Base-by-base conservation (phyloP, 2,113 vertebrate species). In the Aepyceros melampus region DNA sequence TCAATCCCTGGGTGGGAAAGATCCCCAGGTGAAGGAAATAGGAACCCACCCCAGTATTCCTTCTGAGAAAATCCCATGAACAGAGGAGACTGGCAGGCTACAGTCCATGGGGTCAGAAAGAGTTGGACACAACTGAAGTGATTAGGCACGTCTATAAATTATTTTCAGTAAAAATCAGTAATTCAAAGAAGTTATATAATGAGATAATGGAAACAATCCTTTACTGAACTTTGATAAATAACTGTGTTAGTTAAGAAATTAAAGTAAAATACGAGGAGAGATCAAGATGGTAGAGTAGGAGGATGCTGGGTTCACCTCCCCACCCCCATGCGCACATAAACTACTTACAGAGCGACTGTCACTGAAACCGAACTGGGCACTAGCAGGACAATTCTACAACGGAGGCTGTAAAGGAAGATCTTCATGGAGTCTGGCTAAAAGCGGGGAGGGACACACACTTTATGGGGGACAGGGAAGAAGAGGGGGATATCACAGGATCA, bases 191-290 rank as follows among this genome's bases (percentile, higher is more conserved):
- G 67, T 55, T 3, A 71, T 8, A 0, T 62, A 67, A 43, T 76
- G 4, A 89, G 11, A 86, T 4, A 88, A 14, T n/a, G 5, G 74
- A 81, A 74, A 43, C 27, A 88, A 93, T 90, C 6, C 47, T 23
- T 89, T 93, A 53, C 49, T 92, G 29, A 97, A 91, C 11, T 86
- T 81, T 81, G 25, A 40, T 53, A 67, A 83, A 55, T 91, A 97
- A 43, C 40, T 93, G 45, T 84, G 14, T 12, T 91, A 78, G 2
- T 82, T 31, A 96, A 88, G 78, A 55, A 78, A 31, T 91, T 51
- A 64, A 88, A 90, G 14, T 58, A n/a, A 84, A 94, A 56, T 45
- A 5, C 4, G 45, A 86, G 60, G 17, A 19, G 19, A 53, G 33
- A 53, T 82, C 49, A 82, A n/a, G 19, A 82, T 53, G 49, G 49